A percentile compares a stretch with the other conserved stretches of the same genome.
Evolutionary conservation across 2,888 invertebrate genomes (phyloP).

Genomic region (Pimpla rufipes): DNA sequence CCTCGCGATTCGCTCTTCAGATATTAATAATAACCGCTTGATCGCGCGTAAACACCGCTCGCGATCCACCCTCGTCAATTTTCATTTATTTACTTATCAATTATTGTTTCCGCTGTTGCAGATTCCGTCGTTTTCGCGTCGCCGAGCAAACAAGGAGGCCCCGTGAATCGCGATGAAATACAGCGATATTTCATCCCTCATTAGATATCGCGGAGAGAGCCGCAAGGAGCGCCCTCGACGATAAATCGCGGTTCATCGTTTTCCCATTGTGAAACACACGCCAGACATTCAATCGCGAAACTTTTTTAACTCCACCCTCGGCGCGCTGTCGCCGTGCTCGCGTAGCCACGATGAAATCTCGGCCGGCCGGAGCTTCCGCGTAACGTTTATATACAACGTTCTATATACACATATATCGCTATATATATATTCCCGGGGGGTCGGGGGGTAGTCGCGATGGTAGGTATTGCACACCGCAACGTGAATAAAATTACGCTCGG

Average conservation of each 20-base stretch:
- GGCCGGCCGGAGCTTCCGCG: background rate
- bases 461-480: slow-evolving; percentile 18
- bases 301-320: background rate
- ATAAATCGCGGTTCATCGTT: slow-evolving; percentile 53
- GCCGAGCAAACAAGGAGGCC: background rate
- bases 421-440: background rate
- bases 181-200: background rate
- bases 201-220: background rate
- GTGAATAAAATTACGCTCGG: slow-evolving; percentile 59
- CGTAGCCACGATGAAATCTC: background rate
- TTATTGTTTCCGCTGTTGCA: background rate
- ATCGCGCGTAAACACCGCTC: no score
- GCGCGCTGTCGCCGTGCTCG: background rate
- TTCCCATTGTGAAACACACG: slow-evolving; percentile 30
- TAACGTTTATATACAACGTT: background rate
- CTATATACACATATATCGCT: background rate
- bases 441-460: background rate
- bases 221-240: slow-evolving; percentile 30
- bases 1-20: no score
- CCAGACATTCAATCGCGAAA: slow-evolving; percentile 10
- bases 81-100: background rate
- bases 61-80: no score
- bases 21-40: no score
- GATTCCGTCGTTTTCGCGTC: background rate
- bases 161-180: background rate